Conservation (phyloP, 30 jellyfish, hydroid and myxozoan genomes). For the Phacellophora camtschatica region DNA sequence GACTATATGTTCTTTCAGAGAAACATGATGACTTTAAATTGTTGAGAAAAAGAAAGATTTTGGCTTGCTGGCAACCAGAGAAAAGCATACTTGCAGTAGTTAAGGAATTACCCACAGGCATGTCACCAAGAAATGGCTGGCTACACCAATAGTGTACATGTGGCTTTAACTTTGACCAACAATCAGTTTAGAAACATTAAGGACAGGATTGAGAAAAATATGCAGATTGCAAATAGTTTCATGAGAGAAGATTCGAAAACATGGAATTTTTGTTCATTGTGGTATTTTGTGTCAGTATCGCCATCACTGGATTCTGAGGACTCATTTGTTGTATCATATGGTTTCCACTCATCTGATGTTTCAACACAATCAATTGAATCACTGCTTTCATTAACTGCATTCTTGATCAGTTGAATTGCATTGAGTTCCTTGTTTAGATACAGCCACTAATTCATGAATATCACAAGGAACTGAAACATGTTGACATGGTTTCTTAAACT, state of each 20-base stretch:
- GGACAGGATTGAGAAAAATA: not conserved
- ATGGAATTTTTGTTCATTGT: not conserved
- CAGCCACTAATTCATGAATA: too few relatives aligned
- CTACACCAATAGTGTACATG: conserved; percentile 2
- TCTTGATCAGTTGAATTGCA: not conserved
- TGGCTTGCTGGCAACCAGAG: conserved; percentile 5
- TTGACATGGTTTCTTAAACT: too few relatives aligned
- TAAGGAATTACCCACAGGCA: conserved; percentile 11
- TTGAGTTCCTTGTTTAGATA: not conserved
- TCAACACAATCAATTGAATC: not conserved
- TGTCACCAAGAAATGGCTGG: conserved; percentile 7
- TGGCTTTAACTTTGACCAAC: not conserved
- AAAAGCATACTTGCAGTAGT: not conserved
- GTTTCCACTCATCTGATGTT: not conserved
- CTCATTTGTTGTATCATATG: not conserved
- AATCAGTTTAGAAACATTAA: not conserved
- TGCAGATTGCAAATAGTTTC: not conserved
- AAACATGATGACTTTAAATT: not conserved
- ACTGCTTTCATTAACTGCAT: not conserved
- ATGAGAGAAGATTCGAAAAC: conserved; percentile 5
- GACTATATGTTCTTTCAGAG: conserved; percentile 1
- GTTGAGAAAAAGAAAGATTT: not conserved
- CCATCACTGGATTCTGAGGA: not conserved
- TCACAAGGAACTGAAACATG: too few relatives aligned
- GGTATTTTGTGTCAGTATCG: not conserved